Evolutionary conservation across 2,113 vertebrate genomes (phyloP).

Genomic region (Tragulus kanchil): DNA sequence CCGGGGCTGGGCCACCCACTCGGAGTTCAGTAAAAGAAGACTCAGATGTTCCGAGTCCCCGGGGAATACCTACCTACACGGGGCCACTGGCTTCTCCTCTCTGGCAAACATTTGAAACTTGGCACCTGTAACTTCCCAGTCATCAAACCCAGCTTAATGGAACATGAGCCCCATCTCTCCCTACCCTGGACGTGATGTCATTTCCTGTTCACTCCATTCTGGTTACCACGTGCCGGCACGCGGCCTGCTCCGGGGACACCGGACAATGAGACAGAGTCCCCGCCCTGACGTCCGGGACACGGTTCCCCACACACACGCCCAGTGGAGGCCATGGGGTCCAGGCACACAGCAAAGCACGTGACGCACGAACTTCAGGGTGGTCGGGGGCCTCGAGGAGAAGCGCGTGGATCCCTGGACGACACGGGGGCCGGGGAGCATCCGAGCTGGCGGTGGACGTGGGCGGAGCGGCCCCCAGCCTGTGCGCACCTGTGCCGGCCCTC

Average conservation of each 20-base stretch:
- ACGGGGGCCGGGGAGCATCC: accelerated
- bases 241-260: not conserved
- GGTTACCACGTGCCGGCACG: accelerated
- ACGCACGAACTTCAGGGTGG: accelerated
- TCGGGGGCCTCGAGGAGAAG: not conserved
- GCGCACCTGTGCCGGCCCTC: accelerated
- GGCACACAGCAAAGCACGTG: accelerated
- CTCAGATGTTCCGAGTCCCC: too few relatives aligned
- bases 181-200: accelerated
- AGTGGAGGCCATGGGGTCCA: accelerated
- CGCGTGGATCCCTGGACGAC: not conserved
- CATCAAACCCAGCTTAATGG: not conserved
- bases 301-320: accelerated
- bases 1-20: too few relatives aligned
- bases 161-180: accelerated
- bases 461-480: not conserved
- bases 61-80: accelerated
- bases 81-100: not conserved
- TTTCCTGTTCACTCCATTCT: not conserved
- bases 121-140: not conserved
- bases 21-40: too few relatives aligned
- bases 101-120: not conserved
- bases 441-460: not conserved
- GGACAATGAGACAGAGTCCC: not conserved
- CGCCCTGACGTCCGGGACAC: accelerated